phyloP scores from a whole-genome alignment of 1,140 invertebrate genomes.

The Drosophila biarmipes region DNA sequence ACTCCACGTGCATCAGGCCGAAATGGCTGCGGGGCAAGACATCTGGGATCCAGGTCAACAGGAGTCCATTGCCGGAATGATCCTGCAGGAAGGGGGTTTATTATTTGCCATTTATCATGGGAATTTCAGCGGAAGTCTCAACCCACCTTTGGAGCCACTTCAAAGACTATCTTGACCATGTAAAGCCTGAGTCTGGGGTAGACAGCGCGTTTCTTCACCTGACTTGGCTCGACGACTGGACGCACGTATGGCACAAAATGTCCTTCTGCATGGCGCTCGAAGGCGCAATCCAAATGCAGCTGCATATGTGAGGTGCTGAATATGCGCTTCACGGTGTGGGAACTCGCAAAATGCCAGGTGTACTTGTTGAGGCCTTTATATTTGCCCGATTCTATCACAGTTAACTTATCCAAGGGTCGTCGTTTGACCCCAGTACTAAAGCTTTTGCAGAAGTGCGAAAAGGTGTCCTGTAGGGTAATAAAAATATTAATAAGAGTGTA shows the following conservation, averaged over 20 bases:
- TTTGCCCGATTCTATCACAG: constrained; percentile 60
- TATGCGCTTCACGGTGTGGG: constrained; percentile 65
- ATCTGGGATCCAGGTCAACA: constrained; percentile 70
- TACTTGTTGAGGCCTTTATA: constrained; percentile 73
- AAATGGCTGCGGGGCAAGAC: constrained; percentile 68
- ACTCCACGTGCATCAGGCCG: constrained; percentile 70
- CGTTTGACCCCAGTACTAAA: constrained; percentile 74
- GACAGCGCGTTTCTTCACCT: constrained; percentile 40
- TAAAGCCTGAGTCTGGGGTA: constrained; percentile 55
- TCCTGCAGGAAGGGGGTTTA: background rate
- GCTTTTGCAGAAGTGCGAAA: constrained; percentile 71
- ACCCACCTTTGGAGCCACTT: constrained; percentile 9
- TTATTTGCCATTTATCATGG: background rate
- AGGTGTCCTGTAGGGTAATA: constrained; percentile 60
- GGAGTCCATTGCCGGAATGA: constrained; percentile 51
- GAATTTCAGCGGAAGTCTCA: background rate
- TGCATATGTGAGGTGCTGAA: constrained; percentile 66
- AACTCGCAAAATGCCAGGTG: constrained; percentile 67
- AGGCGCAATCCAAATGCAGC: constrained; percentile 59
- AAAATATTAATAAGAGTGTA: background rate
- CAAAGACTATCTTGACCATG: constrained; percentile 53
- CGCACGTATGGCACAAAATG: constrained; percentile 62
- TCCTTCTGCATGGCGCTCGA: constrained; percentile 51
- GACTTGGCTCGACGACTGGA: background rate
- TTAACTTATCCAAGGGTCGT: constrained; percentile 56